Base-by-base conservation (phyloP, 1,140 invertebrate genomes). In the Hirudo medicinalis region DNA sequence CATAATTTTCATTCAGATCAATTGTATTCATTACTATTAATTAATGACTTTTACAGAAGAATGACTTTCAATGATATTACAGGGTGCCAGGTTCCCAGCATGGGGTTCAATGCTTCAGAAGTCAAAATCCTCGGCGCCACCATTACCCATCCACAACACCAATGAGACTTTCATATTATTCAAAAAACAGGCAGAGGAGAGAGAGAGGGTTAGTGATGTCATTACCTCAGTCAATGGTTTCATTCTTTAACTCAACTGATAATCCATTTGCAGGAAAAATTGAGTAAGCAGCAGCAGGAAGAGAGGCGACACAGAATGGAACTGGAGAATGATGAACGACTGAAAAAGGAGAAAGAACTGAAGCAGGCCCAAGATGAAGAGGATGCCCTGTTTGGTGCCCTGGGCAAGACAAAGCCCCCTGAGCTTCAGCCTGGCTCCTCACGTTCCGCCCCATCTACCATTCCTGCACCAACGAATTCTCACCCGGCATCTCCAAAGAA, bases 311-410 rank as follows among this genome's bases (percentile, higher is more conserved):
- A 25, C 22, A 63, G 57, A 20, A 22, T 25, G 57, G 57, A 63
- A 15, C 57, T 4, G 57, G 22, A 63, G 22, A 63, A 63, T n/a
- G 57, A 22, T 13, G 57, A 63, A 32, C 22, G 6, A 32, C 57
- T 63, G 57, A 63, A 63, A 32, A 63, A 63, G 20, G 57, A 63
- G 19, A 63, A 63, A 32, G 57, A 63, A 32, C 11, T 63, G 57
- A 22, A 63, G 19, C 22, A 32, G 29, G 57, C 57, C 22, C 57
- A 32, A 63, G 57, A 63, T 15, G 57, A 63, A 32, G 57, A 63
- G 29, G 57, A 63, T 13, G 57, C 57, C 29, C 57, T 63, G 57
- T 22, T 32, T 6, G 22, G 22, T 20, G 57, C 29, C 6, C 57
- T 63, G 29, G 57, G 57, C 57, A 49, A 49, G 43, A 49, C 43